Evolutionary conservation across 2,797 vertebrate species (phyloP).

Genomic region (Carcharodon carcharias): DNA sequence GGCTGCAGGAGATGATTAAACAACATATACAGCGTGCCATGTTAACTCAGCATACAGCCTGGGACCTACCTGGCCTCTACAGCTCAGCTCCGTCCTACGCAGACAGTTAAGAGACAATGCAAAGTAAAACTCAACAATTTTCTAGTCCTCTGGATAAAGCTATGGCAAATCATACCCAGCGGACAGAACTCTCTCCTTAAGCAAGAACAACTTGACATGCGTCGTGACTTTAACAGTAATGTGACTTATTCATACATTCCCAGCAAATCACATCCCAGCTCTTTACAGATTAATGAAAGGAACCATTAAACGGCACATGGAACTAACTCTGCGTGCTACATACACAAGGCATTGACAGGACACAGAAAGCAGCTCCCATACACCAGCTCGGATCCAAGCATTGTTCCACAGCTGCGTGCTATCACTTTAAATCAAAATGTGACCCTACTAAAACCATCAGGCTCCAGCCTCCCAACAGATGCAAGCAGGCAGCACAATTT

Average conservation of each 20-base stretch:
- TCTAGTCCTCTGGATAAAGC: not conserved
- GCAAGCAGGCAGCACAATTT: not conserved
- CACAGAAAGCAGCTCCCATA: not conserved
- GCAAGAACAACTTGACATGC: not conserved
- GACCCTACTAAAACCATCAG: not conserved
- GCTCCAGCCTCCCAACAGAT: not conserved
- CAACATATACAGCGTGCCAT: not conserved
- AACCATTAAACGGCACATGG: not conserved
- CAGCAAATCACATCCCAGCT: not conserved
- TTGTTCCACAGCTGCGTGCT: not conserved
- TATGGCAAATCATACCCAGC: not conserved
- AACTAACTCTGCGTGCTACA: not conserved
- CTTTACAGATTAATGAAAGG: not conserved
- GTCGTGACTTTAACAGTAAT: not conserved
- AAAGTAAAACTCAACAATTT: not conserved
- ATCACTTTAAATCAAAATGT: not conserved
- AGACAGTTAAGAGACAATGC: not conserved
- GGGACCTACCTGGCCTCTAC: not conserved
- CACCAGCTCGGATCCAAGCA: not conserved
- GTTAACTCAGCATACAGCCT: not conserved
- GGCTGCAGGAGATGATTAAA: not conserved
- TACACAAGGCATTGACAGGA: not conserved
- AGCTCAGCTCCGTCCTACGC: not conserved
- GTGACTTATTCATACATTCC: not conserved
- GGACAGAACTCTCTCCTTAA: not conserved